Conservation (phyloP, 2,797 vertebrate genomes). For the Phoeniculus purpureus region DNA sequence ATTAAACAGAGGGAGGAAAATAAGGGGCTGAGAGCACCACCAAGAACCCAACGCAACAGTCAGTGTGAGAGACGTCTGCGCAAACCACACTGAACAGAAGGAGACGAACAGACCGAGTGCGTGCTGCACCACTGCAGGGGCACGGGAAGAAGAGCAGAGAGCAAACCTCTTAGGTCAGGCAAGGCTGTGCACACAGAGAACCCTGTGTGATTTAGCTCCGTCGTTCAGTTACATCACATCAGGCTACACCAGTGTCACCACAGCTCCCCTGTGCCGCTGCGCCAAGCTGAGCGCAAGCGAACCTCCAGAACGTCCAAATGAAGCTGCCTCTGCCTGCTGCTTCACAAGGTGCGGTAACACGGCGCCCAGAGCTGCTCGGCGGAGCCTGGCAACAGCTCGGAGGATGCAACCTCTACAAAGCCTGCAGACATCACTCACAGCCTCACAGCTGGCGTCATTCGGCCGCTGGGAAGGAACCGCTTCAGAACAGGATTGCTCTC, state of each 20-base stretch:
- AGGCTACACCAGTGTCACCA: neutral
- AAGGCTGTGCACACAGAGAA: neutral
- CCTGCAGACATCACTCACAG: neutral
- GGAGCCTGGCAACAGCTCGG: neutral
- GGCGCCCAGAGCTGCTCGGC: fast-evolving
- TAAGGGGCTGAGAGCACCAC: neutral
- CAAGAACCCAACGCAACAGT: neutral
- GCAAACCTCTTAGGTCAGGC: neutral
- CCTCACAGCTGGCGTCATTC: neutral
- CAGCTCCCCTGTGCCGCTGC: fast-evolving
- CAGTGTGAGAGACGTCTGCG: neutral
- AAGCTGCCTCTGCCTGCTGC: neutral
- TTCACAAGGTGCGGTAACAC: neutral
- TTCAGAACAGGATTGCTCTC: neutral
- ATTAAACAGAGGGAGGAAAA: neutral
- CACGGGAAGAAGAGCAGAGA: neutral
- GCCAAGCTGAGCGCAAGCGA: neutral
- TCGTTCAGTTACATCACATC: neutral
- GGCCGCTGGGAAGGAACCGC: neutral
- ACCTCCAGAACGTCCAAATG: neutral
- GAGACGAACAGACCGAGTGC: neutral
- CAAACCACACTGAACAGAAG: neutral
- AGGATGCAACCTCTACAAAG: neutral
- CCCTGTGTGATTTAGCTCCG: neutral
- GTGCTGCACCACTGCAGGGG: neutral